phyloP scores from a whole-genome alignment of 2,888 invertebrate genomes.

The Hedychridium roseum region DNA sequence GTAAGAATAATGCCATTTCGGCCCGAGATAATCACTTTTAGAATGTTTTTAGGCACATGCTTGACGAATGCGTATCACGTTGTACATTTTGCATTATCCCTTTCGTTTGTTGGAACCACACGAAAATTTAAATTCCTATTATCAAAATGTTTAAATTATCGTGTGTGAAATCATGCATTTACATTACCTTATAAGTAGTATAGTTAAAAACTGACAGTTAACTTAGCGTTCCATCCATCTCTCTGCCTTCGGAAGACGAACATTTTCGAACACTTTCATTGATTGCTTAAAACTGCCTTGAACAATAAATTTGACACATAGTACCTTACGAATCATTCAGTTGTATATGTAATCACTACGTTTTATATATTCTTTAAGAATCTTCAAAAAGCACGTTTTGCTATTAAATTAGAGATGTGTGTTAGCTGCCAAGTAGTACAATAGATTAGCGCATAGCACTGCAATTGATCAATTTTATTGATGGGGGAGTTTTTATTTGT shows the following conservation, averaged over 20 bases:
- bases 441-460: background rate
- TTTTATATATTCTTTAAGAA: no score
- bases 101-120: no score
- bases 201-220: no score
- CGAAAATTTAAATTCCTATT: no score
- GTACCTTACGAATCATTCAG: background rate
- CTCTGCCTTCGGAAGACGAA: background rate
- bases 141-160: no score
- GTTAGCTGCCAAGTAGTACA: background rate
- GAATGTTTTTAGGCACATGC: slow-evolving; percentile 35
- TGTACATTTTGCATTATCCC: no score
- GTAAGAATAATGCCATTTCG: slow-evolving; percentile 52
- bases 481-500: no score
- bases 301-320: background rate
- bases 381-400: background rate
- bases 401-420: background rate
- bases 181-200: no score
- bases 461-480: no score
- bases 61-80: slow-evolving; percentile 34
- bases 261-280: background rate
- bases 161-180: no score
- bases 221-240: background rate
- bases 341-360: no score
- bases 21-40: slow-evolving; percentile 29
- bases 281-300: background rate